Percentiles rank a stretch among this genome's conserved stretches.
phyloP scores from a whole-genome alignment of 2,888 invertebrate species.

The Parnassius orleans region DNA sequence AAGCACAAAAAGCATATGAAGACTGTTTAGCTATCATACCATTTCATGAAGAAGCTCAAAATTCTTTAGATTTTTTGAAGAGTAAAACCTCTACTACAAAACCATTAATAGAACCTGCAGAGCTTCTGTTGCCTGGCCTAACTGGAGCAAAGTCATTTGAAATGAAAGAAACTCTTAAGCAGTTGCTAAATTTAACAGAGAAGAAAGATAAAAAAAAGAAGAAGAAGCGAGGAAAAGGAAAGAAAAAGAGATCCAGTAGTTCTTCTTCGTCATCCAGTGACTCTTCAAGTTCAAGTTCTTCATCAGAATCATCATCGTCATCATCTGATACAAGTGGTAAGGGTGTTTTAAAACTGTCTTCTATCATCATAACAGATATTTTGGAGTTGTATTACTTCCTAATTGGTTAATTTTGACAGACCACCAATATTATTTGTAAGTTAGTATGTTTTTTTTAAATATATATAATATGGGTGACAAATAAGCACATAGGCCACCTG shows the following conservation, averaged over 20 bases:
- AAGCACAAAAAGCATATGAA: constrained; percentile 91
- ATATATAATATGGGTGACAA: too few species aligned
- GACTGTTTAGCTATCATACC: constrained; percentile 92
- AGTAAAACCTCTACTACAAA: constrained; percentile 82
- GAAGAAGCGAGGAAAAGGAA: constrained; percentile 84
- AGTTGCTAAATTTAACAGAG: constrained; percentile 81
- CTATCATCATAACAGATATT: too few species aligned
- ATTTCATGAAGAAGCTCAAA: constrained; percentile 92
- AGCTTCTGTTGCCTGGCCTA: constrained; percentile 82
- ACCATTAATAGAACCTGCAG: constrained; percentile 83
- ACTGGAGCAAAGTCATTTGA: constrained; percentile 79
- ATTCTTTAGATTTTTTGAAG: constrained; percentile 90
- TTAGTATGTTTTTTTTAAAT: too few species aligned
- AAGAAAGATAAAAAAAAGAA: constrained; percentile 86
- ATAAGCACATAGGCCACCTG: too few species aligned
- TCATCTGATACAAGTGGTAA: constrained; percentile 80
- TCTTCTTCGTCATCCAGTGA: constrained; percentile 85
- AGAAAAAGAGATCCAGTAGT: constrained; percentile 83
- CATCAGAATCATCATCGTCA: constrained; percentile 80
- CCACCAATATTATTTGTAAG: too few species aligned
- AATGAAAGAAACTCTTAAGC: constrained; percentile 84
- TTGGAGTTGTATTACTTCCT: too few species aligned
- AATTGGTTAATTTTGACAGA: too few species aligned
- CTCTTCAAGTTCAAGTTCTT: constrained; percentile 83
- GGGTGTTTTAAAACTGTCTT: constrained; percentile 19